Evolutionary conservation across 37 sponge, comb jelly and placozoan genomes (phyloP).

Genomic region (Petrosia ficiformis): DNA sequence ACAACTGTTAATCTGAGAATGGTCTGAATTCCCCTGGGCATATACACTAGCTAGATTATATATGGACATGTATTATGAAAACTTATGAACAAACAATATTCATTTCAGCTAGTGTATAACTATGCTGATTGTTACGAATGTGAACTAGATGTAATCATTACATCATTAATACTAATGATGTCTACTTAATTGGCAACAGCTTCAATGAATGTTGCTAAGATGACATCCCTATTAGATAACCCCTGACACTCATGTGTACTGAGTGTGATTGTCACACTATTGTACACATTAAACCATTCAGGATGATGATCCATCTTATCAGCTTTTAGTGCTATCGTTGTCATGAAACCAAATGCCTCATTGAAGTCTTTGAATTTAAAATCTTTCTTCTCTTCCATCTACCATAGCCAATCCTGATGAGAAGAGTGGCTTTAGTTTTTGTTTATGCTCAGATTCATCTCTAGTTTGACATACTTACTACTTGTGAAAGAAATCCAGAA

Average conservation of each 20-base stretch:
- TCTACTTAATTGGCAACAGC: neutral
- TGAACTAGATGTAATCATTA: too few species aligned
- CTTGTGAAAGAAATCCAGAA: constrained; percentile 39
- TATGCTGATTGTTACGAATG: too few species aligned
- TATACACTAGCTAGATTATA: too few species aligned
- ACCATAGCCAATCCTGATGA: constrained; percentile 69
- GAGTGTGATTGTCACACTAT: constrained; percentile 86
- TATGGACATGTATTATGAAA: too few species aligned
- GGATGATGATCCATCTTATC: constrained; percentile 96
- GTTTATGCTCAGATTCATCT: constrained; percentile 32
- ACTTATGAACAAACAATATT: too few species aligned
- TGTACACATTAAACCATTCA: constrained; percentile 99
- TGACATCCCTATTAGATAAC: constrained; percentile 82
- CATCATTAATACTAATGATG: neutral
- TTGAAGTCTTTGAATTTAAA: constrained; percentile 84
- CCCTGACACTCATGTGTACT: constrained; percentile 93
- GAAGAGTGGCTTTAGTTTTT: too few species aligned
- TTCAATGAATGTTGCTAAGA: constrained; percentile 90
- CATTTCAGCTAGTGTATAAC: too few species aligned
- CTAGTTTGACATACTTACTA: constrained; percentile 13
- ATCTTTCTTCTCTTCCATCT: constrained; percentile 87
- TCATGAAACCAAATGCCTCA: constrained; percentile 97
- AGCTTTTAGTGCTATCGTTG: constrained; percentile 90
- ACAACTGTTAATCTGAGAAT: too few species aligned
- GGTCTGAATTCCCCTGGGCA: too few species aligned